Percentiles rank a stretch among this genome's conserved stretches.
Evolutionary conservation across 2,113 vertebrate species (phyloP).

Genomic region (Poeciliopsis prolifica): DNA sequence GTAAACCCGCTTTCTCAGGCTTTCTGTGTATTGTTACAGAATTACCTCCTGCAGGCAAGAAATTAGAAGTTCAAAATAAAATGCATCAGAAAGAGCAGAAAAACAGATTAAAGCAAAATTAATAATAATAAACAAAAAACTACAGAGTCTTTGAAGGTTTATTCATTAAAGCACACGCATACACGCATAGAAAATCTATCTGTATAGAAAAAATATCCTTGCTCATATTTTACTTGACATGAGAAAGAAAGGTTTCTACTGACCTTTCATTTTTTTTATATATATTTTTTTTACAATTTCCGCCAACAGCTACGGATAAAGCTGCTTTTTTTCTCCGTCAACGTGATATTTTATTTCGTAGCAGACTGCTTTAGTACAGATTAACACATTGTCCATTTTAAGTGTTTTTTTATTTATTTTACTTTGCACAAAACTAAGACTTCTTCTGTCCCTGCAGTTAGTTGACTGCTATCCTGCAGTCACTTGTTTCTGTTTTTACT

Average conservation of each 20-base stretch:
- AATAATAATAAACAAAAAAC: neutral
- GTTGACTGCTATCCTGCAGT: neutral
- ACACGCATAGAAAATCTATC: neutral
- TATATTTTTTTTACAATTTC: neutral
- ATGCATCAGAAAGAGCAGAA: slow-evolving; percentile 26
- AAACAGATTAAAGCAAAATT: slow-evolving; percentile 3
- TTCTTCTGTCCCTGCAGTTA: neutral
- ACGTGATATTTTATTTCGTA: slow-evolving; percentile 22
- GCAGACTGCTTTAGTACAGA: slow-evolving; percentile 28
- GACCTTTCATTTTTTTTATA: slow-evolving; percentile 12
- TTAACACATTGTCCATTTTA: slow-evolving; percentile 40
- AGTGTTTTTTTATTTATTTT: slow-evolving; percentile 10
- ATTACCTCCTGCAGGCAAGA: slow-evolving; percentile 19
- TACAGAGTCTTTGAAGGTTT: slow-evolving; percentile 6
- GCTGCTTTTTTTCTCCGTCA: slow-evolving; percentile 22
- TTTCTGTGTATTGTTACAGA: slow-evolving; percentile 52
- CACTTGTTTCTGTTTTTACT: slow-evolving; percentile 13
- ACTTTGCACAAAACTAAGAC: slow-evolving; percentile 27
- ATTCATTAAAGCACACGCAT: neutral
- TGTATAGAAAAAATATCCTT: neutral
- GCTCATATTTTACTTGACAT: slow-evolving; percentile 4
- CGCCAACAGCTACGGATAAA: slow-evolving; percentile 24
- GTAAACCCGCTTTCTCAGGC: neutral
- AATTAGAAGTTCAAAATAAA: slow-evolving; percentile 19
- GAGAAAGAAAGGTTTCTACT: neutral